Evolutionary conservation across 2,888 invertebrate genomes (phyloP).

Genomic region (Coleophora flavipennella): DNA sequence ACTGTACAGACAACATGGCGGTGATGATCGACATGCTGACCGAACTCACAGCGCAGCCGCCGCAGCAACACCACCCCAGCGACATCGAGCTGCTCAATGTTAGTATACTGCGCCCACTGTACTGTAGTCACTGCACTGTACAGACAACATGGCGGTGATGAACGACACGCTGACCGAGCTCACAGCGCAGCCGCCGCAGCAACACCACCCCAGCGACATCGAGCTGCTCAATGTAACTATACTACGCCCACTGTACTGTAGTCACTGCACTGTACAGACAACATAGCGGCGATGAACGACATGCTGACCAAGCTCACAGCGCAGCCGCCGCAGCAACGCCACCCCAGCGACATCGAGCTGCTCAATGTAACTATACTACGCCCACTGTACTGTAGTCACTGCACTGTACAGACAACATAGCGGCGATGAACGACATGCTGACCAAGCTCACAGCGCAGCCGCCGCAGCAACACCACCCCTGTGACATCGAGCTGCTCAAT

Average conservation of each 20-base stretch:
- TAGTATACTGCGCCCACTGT: no score
- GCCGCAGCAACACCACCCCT: slow-evolving; percentile 86
- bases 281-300: slow-evolving; percentile 94
- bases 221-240: slow-evolving; percentile 87
- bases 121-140: no score
- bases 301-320: slow-evolving; percentile 94
- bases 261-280: no score
- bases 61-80: slow-evolving; percentile 86
- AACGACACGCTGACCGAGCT: slow-evolving; percentile 96
- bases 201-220: slow-evolving; percentile 89
- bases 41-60: slow-evolving; percentile 89
- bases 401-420: no score
- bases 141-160: slow-evolving; percentile 93
- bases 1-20: slow-evolving; percentile 91
- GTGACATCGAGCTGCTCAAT: slow-evolving; percentile 89
- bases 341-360: slow-evolving; percentile 88
- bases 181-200: slow-evolving; percentile 86
- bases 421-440: slow-evolving; percentile 96
- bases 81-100: slow-evolving; percentile 92
- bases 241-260: no score
- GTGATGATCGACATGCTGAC: slow-evolving; percentile 97
- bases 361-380: slow-evolving; percentile 86
- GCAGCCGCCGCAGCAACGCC: slow-evolving; percentile 87
- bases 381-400: no score
- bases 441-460: slow-evolving; percentile 90